Evolutionary conservation across 2,888 invertebrate genomes (phyloP).

Genomic region (Cryptocephalus primarius): DNA sequence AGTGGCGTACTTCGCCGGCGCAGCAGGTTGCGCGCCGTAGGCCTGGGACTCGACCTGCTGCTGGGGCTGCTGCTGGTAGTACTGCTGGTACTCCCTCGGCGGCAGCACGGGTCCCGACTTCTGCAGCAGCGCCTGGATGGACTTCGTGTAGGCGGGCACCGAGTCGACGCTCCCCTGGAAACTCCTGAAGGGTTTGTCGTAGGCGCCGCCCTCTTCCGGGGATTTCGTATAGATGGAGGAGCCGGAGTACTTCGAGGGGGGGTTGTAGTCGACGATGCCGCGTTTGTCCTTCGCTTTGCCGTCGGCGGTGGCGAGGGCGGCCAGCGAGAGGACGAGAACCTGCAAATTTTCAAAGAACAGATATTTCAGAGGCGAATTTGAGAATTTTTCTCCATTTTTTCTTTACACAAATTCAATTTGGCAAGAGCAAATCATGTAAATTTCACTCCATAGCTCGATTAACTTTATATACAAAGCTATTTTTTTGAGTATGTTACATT

Average conservation of each 20-base stretch:
- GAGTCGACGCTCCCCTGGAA: neutral
- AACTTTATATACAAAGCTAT: no score
- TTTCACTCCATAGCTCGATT: no score
- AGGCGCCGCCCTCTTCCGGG: neutral
- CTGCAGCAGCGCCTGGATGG: slow-evolving; percentile 3
- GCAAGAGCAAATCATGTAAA: no score
- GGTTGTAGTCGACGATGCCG: slow-evolving; percentile 10
- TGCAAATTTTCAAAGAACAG: slow-evolving; percentile 5
- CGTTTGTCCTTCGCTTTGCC: slow-evolving; percentile 15
- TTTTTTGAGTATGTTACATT: no score
- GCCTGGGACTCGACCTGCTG: no score
- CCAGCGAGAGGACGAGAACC: slow-evolving; percentile 14
- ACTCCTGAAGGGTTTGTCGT: no score
- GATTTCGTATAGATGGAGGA: neutral
- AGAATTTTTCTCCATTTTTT: no score
- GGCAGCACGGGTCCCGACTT: slow-evolving; percentile 5
- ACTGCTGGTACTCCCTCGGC: slow-evolving; percentile 14
- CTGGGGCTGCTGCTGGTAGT: slow-evolving; percentile 10
- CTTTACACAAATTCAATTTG: no score
- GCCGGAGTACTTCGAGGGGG: slow-evolving; percentile 4
- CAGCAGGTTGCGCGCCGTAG: no score
- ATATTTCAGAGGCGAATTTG: no score
- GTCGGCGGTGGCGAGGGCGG: slow-evolving; percentile 11
- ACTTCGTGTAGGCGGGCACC: slow-evolving; percentile 5
- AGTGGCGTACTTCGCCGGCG: no score